A percentile compares a stretch with the other conserved stretches of the same genome.
These are phyloP conservation scores for Xylota segnis DNA, from an alignment of 2,888 invertebrate genomes.

Conservation along the genomic window DNA sequence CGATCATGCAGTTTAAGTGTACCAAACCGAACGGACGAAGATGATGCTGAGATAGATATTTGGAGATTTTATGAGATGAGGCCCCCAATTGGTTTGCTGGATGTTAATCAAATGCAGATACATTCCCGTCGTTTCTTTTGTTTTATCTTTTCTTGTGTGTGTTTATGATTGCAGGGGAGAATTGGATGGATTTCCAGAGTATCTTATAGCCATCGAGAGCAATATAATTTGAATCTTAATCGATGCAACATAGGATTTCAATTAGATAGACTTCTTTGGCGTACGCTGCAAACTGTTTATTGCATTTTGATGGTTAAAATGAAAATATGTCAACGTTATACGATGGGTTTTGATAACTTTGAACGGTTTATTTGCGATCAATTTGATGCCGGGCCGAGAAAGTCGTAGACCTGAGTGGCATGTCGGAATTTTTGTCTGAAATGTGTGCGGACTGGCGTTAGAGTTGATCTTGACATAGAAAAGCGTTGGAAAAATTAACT, in stretches of 20 bases:
- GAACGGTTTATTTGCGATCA: constrained; percentile 18
- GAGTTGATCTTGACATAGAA: not conserved
- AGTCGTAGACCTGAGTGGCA: not conserved
- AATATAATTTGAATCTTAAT: constrained; percentile 58
- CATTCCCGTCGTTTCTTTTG: constrained; percentile 32
- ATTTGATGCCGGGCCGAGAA: not conserved
- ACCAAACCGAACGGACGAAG: constrained; percentile 11
- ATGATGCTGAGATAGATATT: constrained; percentile 60
- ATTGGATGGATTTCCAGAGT: constrained; percentile 16
- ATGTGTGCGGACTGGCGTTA: not conserved
- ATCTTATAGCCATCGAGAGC: constrained; percentile 32
- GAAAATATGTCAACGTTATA: constrained; percentile 14
- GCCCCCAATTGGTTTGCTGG: constrained; percentile 53
- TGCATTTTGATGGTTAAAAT: constrained; percentile 25
- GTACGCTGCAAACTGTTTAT: constrained; percentile 53
- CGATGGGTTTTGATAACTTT: constrained; percentile 10
- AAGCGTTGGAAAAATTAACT: not conserved
- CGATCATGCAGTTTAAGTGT: constrained; percentile 54
- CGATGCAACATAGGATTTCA: constrained; percentile 70
- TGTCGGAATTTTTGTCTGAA: constrained; percentile 1
- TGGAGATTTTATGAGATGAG: constrained; percentile 63
- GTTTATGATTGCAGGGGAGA: constrained; percentile 45
- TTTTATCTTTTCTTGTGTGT: constrained; percentile 53
- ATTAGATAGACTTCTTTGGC: constrained; percentile 52
- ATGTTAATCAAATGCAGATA: constrained; percentile 70